phyloP scores from a whole-genome alignment of 2,888 invertebrate genomes.

The Patella depressa region DNA sequence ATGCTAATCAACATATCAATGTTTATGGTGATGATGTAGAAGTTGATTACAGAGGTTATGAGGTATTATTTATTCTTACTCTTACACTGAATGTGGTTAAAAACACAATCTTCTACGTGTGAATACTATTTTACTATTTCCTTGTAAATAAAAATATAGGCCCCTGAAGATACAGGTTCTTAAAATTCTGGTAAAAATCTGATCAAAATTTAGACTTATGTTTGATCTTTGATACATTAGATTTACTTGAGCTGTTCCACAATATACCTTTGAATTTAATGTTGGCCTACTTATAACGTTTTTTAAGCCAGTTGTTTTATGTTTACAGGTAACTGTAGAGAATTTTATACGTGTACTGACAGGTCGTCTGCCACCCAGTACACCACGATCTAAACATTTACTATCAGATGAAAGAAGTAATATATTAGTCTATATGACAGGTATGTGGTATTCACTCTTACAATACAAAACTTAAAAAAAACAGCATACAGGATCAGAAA shows the following conservation, averaged over 20 bases:
- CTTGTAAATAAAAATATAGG: too few species aligned
- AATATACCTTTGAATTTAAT: too few species aligned
- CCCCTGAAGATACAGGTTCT: too few species aligned
- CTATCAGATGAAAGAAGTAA: conserved; percentile 93
- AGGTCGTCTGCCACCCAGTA: conserved; percentile 90
- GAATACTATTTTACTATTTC: too few species aligned
- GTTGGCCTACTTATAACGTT: too few species aligned
- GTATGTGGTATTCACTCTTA: conserved; percentile 51
- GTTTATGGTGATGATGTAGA: conserved; percentile 99
- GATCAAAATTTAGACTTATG: too few species aligned
- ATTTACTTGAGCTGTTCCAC: too few species aligned
- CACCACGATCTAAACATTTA: conserved; percentile 93
- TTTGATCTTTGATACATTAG: too few species aligned
- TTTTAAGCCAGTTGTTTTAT: conserved; percentile 25
- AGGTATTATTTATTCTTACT: conserved; percentile 59
- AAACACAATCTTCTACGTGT: too few species aligned
- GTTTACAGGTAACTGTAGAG: conserved; percentile 90
- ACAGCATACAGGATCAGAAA: too few species aligned
- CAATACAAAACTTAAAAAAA: too few species aligned
- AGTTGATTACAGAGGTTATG: conserved; percentile 94
- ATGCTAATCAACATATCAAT: conserved; percentile 97
- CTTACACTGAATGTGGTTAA: neutral
- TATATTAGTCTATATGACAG: conserved; percentile 94
- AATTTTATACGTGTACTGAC: conserved; percentile 97
- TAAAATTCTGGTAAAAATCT: too few species aligned